Base-by-base conservation (phyloP, 2,113 vertebrate species). In the Oryzias celebensis region DNA sequence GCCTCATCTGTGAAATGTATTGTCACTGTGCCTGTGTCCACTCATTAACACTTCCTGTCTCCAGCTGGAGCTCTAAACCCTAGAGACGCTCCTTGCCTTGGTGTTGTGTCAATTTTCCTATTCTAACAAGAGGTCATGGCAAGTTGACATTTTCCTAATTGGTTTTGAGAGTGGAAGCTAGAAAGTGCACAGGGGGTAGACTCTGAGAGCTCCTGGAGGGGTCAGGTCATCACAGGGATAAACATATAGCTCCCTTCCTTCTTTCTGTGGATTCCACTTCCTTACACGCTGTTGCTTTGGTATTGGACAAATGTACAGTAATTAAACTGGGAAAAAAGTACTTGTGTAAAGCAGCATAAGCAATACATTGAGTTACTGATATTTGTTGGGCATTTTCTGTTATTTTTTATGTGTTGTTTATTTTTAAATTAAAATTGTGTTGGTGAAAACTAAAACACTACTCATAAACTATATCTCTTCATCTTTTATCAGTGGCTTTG, bases 61-160 rank as follows among this genome's bases (percentile, higher is more conserved):
- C 41, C 73, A 69, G 68, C 58, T 73, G 68, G 62, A 45, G 42
- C 57, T 66, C 57, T 62, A 23, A 66, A 47, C 71, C 60, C 52
- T 0, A 23, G 52, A 73, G 56, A 72, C 77, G 73, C 70, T 80
- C 77, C 66, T 42, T 48, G 55, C 77, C 48, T 77, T 14, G 24
- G 44, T 43, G 61, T 64, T 69, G 52, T 72, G 58, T 73, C 73
- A 42, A 64, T 85, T 85, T 74, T 83, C 67, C 51, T 52, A 45
- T 73, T 31, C 12, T 83, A 79, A 72, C 14, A 26, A 83, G 66
- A 75, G 68, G 76, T 80, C 51, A 22, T n/a, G 14, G 22, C 71
- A 71, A 41, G 64, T 49, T 88, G 86, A 87, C 88, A 88, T 89
- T 90, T 62, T 84, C 73, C 57, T 89, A 88, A 90, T 89, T 89